Conservation (phyloP, 2,113 vertebrate species). For the Oryzias javanicus region DNA sequence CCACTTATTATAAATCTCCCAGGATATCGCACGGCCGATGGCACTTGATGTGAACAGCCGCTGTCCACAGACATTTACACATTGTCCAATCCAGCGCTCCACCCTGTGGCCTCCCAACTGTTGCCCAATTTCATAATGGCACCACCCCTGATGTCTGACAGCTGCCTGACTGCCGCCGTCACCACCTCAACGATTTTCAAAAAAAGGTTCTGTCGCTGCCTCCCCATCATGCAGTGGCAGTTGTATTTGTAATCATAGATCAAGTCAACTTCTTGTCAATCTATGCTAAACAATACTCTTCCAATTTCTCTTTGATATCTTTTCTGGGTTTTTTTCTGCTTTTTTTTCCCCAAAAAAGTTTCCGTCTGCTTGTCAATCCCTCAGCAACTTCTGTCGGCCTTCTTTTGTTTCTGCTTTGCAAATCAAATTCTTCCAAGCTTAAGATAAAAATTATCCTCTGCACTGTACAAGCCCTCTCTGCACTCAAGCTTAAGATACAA, state of each 20-base stretch:
- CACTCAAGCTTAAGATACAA: constrained; percentile 23
- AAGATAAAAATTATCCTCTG: constrained; percentile 32
- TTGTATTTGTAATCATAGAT: no score
- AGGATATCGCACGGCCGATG: no score
- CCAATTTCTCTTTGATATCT: constrained; percentile 35
- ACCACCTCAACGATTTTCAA: no score
- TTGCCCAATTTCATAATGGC: no score
- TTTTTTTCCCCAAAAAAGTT: constrained; percentile 18
- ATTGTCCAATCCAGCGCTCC: constrained; percentile 1
- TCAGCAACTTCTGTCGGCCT: constrained; percentile 45
- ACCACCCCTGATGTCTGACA: no score
- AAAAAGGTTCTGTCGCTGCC: no score
- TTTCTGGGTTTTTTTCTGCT: constrained; percentile 11
- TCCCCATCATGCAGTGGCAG: not conserved
- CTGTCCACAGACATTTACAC: no score
- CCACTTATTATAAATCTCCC: no score
- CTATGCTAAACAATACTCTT: constrained; percentile 70
- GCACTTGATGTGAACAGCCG: no score
- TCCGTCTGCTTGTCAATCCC: constrained; percentile 37
- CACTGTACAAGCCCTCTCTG: constrained; percentile 19
- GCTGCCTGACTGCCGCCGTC: no score
- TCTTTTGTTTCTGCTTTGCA: constrained; percentile 57
- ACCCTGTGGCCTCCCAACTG: no score
- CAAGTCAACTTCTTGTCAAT: constrained; percentile 45
- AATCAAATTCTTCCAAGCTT: constrained; percentile 39